Evolutionary conservation across 2,888 invertebrate genomes (phyloP).

Genomic region (Melieria crassipennis): DNA sequence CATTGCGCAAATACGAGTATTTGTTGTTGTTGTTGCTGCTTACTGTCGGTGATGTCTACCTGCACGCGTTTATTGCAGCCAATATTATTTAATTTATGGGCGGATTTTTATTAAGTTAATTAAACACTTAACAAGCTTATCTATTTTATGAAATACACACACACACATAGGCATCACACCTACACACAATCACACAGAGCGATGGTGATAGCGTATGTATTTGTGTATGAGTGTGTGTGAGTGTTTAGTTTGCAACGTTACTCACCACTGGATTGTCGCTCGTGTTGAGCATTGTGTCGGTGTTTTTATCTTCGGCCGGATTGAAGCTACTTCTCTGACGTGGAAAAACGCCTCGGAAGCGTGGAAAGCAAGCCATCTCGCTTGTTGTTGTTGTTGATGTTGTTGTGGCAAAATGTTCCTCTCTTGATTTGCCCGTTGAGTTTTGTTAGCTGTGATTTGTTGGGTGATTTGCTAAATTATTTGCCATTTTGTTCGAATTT

Average conservation of each 20-base stretch:
- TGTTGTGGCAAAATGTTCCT: not conserved
- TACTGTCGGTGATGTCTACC: too few relatives aligned
- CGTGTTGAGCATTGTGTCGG: constrained; percentile 56
- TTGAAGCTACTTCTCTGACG: constrained; percentile 58
- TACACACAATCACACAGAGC: not conserved
- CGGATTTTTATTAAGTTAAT: constrained; percentile 48
- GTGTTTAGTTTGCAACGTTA: constrained; percentile 29
- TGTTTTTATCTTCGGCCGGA: constrained; percentile 57
- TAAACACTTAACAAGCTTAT: constrained; percentile 50
- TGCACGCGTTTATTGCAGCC: not conserved
- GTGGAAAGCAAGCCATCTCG: constrained; percentile 59
- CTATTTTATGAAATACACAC: not conserved
- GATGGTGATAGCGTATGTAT: not conserved
- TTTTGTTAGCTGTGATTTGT: too few relatives aligned
- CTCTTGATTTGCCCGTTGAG: too few relatives aligned
- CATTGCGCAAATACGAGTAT: too few relatives aligned
- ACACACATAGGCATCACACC: too few relatives aligned
- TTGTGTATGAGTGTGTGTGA: not conserved
- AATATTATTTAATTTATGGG: constrained; percentile 15
- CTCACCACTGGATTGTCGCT: constrained; percentile 59
- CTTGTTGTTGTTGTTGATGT: not conserved
- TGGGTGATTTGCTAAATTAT: too few relatives aligned
- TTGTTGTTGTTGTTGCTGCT: too few relatives aligned
- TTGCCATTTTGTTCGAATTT: too few relatives aligned
- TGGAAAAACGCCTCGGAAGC: constrained; percentile 47